These are phyloP conservation scores for Diplodus puntazzo DNA, from an alignment of 2,797 vertebrate species.

Conservation along the genomic window DNA sequence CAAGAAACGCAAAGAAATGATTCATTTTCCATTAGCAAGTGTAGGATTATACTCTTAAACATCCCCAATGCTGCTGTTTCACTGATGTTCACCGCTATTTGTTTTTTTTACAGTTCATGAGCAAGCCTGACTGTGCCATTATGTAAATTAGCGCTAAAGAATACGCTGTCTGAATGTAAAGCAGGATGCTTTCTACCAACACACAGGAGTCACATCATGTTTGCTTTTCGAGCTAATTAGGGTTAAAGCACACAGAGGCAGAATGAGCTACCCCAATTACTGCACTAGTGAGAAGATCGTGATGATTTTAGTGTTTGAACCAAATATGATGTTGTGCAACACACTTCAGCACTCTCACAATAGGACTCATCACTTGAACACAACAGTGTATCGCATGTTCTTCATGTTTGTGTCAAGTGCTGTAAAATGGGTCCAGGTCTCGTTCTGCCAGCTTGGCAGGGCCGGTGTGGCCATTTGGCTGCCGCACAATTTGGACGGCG, in stretches of 20 bases:
- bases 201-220: conserved; percentile 24
- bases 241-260: conserved; percentile 3
- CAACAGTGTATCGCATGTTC: neutral
- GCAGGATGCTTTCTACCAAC: conserved; percentile 14
- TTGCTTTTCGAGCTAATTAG: conserved; percentile 28
- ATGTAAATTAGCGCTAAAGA: conserved; percentile 39
- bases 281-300: neutral
- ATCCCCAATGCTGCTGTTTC: conserved; percentile 7
- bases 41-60: conserved; percentile 43
- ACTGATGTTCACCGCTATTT: conserved; percentile 23
- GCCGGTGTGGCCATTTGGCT: conserved; percentile 35
- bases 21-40: conserved; percentile 25
- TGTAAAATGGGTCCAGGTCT: conserved; percentile 32
- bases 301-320: conserved; percentile 1
- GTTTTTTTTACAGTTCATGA: conserved; percentile 23
- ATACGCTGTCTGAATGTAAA: conserved; percentile 41
- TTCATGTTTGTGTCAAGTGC: conserved; percentile 37
- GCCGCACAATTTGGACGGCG: conserved; percentile 32
- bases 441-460: conserved; percentile 14
- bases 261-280: neutral
- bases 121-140: conserved; percentile 28
- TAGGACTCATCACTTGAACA: neutral
- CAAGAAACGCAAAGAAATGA: conserved; percentile 18
- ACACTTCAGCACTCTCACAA: conserved; percentile 13
- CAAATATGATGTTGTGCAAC: neutral